A percentile compares a stretch with the other conserved stretches of the same genome.
phyloP scores from a whole-genome alignment of 1,140 invertebrate species.

The Trachelipus rathkii region DNA sequence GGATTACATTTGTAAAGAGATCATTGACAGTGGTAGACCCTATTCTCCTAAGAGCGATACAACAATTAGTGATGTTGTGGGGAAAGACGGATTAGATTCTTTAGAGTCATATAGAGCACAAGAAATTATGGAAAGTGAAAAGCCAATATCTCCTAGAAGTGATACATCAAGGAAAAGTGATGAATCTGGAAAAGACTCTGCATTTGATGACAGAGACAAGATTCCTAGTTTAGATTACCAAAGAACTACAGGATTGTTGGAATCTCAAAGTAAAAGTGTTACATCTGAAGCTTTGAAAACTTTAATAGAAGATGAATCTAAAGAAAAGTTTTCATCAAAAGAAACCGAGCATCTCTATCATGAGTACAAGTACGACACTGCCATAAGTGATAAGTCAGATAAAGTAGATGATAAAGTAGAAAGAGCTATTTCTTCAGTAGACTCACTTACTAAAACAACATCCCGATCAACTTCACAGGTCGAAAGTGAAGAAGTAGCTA shows the following conservation, averaged over 20 bases:
- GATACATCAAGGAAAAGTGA: conserved; percentile 34
- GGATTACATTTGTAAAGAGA: conserved; percentile 27
- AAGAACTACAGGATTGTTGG: not conserved
- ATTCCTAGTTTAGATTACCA: conserved; percentile 41
- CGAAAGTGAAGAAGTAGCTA: too few species aligned
- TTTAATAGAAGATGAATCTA: not conserved
- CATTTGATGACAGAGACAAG: conserved; percentile 44
- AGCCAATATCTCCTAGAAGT: conserved; percentile 35
- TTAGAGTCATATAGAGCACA: conserved; percentile 33
- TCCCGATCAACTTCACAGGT: too few species aligned
- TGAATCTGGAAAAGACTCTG: conserved; percentile 40
- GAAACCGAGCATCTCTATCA: conserved; percentile 35
- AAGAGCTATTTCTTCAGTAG: too few species aligned
- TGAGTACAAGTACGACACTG: conserved; percentile 44
- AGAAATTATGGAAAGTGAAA: conserved; percentile 35
- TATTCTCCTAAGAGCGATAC: conserved; percentile 39
- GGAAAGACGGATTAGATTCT: conserved; percentile 38
- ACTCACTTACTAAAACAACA: too few species aligned
- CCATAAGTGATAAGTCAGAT: conserved; percentile 41
- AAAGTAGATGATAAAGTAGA: not conserved
- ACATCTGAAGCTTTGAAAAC: not conserved
- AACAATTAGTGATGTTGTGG: conserved; percentile 36
- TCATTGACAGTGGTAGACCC: conserved; percentile 38
- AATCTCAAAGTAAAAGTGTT: not conserved
- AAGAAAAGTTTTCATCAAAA: not conserved